Evolutionary conservation across 2,797 vertebrate genomes (phyloP), one percentile per base, ranked within the genome.

Genomic region (Ispidina picta): DNA sequence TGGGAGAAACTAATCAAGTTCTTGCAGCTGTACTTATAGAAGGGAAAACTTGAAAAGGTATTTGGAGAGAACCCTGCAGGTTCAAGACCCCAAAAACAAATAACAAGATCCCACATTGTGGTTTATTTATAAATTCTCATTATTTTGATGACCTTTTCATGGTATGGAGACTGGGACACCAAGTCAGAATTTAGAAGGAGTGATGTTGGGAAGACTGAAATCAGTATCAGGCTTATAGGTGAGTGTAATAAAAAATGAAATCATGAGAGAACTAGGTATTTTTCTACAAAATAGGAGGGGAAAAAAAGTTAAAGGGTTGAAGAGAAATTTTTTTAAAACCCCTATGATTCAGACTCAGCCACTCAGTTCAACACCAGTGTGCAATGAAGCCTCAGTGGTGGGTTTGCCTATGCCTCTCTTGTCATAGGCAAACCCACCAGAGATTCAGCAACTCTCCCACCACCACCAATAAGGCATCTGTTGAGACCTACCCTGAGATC

Each of bases 301-400:
- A 13, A 5, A 62, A 51, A 39, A 66, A 18, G 17, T 15, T 15
- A 14, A 12, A 51, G 20, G 19, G 25, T 4, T 56, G 10, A 84
- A 64, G 37, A 70, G 17, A 62, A 63, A 18, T 48, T 6, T 28
- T 20, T 48, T 6, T 28, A 51, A 83, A 55, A 54, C 60, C 2
- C 3, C 15, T 46, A 1, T 33, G 28, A 25, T 62, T 55, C 15
- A 64, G 21, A 20, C 43, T 75, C 48, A 41, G 56, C 46, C 55
- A 3, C 0, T 0, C 23, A 19, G 37, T 23, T 44, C 52, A 48
- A 18, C 29, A 21, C 10, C 0, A 0, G 4, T 6, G 20, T 59
- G 56, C 52, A 69, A 15, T 9, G 1, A 90, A 49, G 29, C 39
- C 29, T 51, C 37, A 10, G 43, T 35, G 65, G 12, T 64, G 46